These are phyloP conservation scores for Macaria notata DNA, from an alignment of 2,888 invertebrate genomes.

Conservation along the genomic window DNA sequence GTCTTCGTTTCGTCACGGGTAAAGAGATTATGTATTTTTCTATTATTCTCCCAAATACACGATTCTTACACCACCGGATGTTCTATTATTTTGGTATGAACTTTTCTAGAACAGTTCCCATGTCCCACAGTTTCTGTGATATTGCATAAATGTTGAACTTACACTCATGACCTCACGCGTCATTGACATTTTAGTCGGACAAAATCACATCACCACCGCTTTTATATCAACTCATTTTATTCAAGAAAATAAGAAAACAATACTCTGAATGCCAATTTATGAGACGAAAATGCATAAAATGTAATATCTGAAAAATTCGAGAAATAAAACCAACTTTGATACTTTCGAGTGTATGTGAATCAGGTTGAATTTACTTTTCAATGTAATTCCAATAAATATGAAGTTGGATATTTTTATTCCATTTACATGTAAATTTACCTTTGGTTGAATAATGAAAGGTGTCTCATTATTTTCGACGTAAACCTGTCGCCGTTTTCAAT, in stretches of 20 bases:
- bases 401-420: background rate
- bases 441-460: constrained; percentile 6
- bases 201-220: constrained; percentile 11
- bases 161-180: constrained; percentile 27
- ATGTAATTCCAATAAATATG: background rate
- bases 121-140: constrained; percentile 3
- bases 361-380: background rate
- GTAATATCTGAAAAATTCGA: background rate
- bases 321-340: constrained; percentile 1
- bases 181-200: constrained; percentile 32
- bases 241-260: constrained; percentile 4
- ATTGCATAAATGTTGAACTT: constrained; percentile 12
- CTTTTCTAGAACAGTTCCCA: background rate
- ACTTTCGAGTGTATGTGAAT: background rate
- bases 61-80: too few species aligned
- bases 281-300: constrained; percentile 5
- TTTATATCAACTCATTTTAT: background rate
- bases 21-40: too few species aligned
- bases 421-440: constrained; percentile 5
- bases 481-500: constrained; percentile 13
- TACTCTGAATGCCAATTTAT: constrained; percentile 5
- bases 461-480: constrained; percentile 6
- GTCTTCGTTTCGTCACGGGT: too few species aligned
- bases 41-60: too few species aligned
- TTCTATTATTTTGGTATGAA: too few species aligned